Base-by-base conservation (phyloP, 2,888 invertebrate species). In the Agrilus biguttatus region DNA sequence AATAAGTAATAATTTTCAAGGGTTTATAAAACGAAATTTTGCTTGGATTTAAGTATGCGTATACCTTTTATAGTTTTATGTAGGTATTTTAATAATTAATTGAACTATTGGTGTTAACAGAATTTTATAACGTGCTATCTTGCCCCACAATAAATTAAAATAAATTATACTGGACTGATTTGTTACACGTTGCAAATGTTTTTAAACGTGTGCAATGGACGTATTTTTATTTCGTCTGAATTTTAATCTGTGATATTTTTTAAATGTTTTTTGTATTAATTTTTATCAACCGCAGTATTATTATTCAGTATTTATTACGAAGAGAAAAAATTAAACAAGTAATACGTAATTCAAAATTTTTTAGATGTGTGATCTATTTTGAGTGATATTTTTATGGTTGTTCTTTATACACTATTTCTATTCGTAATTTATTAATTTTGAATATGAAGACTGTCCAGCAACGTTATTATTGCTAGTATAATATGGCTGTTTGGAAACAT, bases 401-500 rank as follows among this genome's bases (percentile, higher is more conserved):
- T 37, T 12, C n/a, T 8, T 37, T 19, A 13, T 19, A 19, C 8
- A 12, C 10, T 37, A 19, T 17, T 19, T 14, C 21, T 14, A 19
- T 13, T 13, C 37, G 14, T 14, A 37, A n/a, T 17, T 37, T 37
- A 14, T 14, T 14, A 7, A 21, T 17, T 19, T 28, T 28, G 10
- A 28, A 28, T 28, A 28, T 10, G 28, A 28, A 28, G 28, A 28
- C 28, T 28, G 28, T 28, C 28, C 28, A 28, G 28, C 28, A 28
- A 28, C 28, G 28, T 28, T 28, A 10, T 28, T 28, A 28, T 28
- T 28, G 10, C 28, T 28, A 44, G 44, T 44, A 40, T 44, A 37
- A 37, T 46, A 42, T 46, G 42, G 35, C 39, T 41, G 47, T 47
- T 45, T 47, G 47, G 45, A 47, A 47, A 47, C 47, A 45, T 47